Evolutionary conservation across 2,888 invertebrate species (phyloP), one percentile per base, ranked within the genome.

Genomic region (Drosophila mayaguana): DNA sequence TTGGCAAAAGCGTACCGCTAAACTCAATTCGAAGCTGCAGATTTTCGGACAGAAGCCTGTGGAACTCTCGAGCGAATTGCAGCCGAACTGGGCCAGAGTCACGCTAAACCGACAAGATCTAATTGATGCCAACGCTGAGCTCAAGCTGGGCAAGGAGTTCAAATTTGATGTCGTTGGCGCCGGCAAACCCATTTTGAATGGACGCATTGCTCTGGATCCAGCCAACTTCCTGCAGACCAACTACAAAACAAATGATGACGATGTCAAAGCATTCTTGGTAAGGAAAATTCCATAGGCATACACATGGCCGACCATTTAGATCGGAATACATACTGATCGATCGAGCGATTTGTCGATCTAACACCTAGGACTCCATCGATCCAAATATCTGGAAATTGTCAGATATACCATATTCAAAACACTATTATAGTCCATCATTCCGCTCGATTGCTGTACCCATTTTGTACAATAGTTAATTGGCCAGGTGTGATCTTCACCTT

Each of bases 181-280:
- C 3, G 83, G 75, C 2, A 92, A 92, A 22, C 78, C 81, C 36
- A 36, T 93, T 1, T 75, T 90, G 4, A 91, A 75, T 64, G 92
- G 90, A 25, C 90, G 89, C 11, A 72, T 92, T 3, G 89, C 90
- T 14, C 74, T 93, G 1, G 92, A 92, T 78, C 75, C 91, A 5
- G 69, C 79, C 0, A 91, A 93, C 67, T 92, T 93, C 66, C 63
- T 93, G 36, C 81, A 88, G 46, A 89, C 92, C 4, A 80, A 77
- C 4, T 92, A 92, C 40, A 86, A 88, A 28, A 73, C 78, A 6
- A 89, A 91, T 45, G 86, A 90, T 3, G 88, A 89, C 4, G 89
- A 92, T 48, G 54, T 92, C 4, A 87, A 90, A 25, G 66, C 64
- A n/a, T 93, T 92, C 43, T 62, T 91, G 88, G 92, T 92, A 88